phyloP scores from a whole-genome alignment of 2,113 vertebrate species.

The Paramormyrops kingsleyae region DNA sequence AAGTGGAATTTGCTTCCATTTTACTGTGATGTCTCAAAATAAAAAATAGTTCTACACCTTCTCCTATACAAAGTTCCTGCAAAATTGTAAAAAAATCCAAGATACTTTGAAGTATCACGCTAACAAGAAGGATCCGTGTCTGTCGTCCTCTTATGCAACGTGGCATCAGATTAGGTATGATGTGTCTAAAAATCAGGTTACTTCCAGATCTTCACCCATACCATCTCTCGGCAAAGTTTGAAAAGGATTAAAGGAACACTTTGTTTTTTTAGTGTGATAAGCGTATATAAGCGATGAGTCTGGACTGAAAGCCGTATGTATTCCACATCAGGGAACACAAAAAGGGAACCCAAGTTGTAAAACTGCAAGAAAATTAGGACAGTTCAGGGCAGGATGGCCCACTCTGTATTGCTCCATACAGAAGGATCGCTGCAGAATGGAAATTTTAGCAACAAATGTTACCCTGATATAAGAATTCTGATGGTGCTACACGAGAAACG shows the following conservation, averaged over 20 bases:
- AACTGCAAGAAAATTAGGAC: not conserved
- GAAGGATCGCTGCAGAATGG: not conserved
- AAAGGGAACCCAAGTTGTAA: not conserved
- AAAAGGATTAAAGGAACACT: not conserved
- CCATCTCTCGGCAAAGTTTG: not conserved
- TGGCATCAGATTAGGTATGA: not conserved
- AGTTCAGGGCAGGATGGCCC: not conserved
- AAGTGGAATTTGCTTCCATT: not conserved
- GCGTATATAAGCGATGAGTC: no score
- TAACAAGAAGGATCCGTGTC: no score
- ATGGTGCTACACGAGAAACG: not conserved
- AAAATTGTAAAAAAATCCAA: not conserved
- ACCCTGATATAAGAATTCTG: not conserved
- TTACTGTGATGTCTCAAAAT: not conserved
- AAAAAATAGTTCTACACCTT: not conserved
- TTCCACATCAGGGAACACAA: not conserved
- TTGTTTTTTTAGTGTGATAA: no score
- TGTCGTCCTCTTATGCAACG: not conserved
- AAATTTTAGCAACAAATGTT: not conserved
- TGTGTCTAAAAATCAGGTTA: not conserved
- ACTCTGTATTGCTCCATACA: not conserved
- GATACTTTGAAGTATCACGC: not conserved
- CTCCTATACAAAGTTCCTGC: not conserved
- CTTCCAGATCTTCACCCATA: not conserved
- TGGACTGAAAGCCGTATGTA: not conserved